Base-by-base conservation (phyloP, 2,113 vertebrate genomes). In the Poecile atricapillus region DNA sequence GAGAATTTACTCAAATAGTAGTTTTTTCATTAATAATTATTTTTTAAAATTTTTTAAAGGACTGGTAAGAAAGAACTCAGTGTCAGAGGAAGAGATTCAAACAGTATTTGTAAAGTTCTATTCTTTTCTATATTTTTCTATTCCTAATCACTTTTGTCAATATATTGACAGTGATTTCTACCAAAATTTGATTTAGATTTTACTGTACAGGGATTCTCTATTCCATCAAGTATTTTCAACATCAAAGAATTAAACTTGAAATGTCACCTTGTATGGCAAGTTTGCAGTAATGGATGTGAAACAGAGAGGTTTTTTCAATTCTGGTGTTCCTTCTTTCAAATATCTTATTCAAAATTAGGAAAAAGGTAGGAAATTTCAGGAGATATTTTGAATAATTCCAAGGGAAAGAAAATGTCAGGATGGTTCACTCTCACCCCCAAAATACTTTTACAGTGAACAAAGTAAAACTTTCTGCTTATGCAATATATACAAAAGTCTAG, bases 401-500 rank as follows among this genome's bases (percentile, higher is more conserved):
- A 50, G 47, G 25, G 33, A 65, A 91, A 93, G 11, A 65, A 80
- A 28, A 50, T 31, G 3, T 6, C 49, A 53, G 8, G 15, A 49
- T 31, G 11, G 25, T 65, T 77, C 5, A 31, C n/a, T 60, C 6
- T 13, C 14, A n/a, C 2, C 4, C 2, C 0, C 2, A 11, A 52
- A 89, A 63, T 22, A 68, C 16, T 19, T 25, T 37, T 58, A 53
- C 1, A 18, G 6, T n/a, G 35, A 88, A 74, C 1, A 12, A 73
- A 52, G 9, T 3, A 73, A 80, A 79, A 64, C 87, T 75, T 22
- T 71, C 16, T 82, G 10, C 49, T 50, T 77, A 3, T 79, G 13
- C 43, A 68, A 46, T 46, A 74, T 4, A 7, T 15, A 46, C 4
- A 59, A 23, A 84, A 21, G 3, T 30, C 27, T 60, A 2, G 13